phyloP scores from a whole-genome alignment of 2,888 invertebrate species.

The Spodoptera littoralis region DNA sequence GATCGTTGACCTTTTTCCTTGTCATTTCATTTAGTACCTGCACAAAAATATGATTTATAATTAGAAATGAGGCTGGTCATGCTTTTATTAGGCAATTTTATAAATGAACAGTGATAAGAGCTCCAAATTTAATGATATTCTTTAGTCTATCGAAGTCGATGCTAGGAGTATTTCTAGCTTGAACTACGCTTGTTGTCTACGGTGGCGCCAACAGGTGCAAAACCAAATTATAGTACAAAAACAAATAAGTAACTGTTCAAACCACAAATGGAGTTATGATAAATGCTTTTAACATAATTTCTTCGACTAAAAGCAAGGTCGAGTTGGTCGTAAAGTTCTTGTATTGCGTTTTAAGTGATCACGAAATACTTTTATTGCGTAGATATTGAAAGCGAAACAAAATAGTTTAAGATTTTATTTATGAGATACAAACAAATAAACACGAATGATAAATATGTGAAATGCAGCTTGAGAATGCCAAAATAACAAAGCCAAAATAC shows the following conservation, averaged over 20 bases:
- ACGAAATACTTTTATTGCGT: conserved; percentile 41
- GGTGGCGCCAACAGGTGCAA: too few relatives aligned
- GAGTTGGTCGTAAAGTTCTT: conserved; percentile 25
- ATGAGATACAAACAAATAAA: conserved; percentile 4
- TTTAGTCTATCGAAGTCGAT: not conserved
- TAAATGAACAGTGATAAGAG: too few relatives aligned
- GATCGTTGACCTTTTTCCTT: conserved; percentile 46
- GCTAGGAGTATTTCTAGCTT: too few relatives aligned
- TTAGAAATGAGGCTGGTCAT: not conserved
- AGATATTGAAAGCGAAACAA: conserved; percentile 34
- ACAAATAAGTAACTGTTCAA: conserved; percentile 9
- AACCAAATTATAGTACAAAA: not conserved
- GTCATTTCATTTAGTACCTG: conserved; percentile 32
- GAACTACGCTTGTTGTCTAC: too few relatives aligned
- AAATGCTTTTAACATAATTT: conserved; percentile 43
- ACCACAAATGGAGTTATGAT: conserved; percentile 19
- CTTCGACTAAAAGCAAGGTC: conserved; percentile 41
- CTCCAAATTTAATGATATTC: not conserved
- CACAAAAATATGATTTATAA: conserved; percentile 3
- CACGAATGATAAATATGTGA: conserved; percentile 7
- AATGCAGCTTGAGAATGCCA: not conserved
- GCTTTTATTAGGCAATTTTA: not conserved
- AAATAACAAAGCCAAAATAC: conserved; percentile 4
- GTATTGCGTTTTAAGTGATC: conserved; percentile 34
- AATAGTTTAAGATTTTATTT: conserved; percentile 4